Percentiles rank a stretch among this genome's conserved stretches.
Evolutionary conservation across 2,113 vertebrate species (phyloP).

Genomic region (Cebus imitator): DNA sequence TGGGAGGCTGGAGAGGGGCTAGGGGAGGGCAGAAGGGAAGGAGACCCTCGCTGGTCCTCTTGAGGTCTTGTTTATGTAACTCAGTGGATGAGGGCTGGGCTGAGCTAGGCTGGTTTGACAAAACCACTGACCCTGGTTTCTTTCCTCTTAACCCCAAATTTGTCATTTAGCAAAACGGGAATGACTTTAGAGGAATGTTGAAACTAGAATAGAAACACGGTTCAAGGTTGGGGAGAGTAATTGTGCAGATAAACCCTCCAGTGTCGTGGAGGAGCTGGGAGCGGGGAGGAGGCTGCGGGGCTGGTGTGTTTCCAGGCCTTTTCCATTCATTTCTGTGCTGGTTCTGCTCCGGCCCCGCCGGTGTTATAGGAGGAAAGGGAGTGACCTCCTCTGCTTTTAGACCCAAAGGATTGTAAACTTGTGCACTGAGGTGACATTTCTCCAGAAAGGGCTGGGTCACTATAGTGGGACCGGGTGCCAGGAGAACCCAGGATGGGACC

Average conservation of each 20-base stretch:
- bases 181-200: background rate
- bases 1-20: too few relatives aligned
- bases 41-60: fast-evolving
- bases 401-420: background rate
- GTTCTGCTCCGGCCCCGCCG: fast-evolving
- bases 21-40: background rate
- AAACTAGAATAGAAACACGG: background rate
- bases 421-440: background rate
- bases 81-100: background rate
- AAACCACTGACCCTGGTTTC: background rate
- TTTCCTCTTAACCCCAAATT: background rate
- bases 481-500: too few relatives aligned
- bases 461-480: fast-evolving
- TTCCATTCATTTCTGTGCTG: background rate
- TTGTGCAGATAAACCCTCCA: background rate
- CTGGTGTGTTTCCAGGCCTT: background rate
- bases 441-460: background rate
- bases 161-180: background rate
- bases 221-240: background rate
- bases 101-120: background rate
- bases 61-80: background rate
- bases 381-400: background rate
- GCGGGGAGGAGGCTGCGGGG: background rate
- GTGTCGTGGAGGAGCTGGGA: too few relatives aligned
- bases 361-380: background rate